These are phyloP conservation scores for Hypanus sabinus DNA, from an alignment of 2,113 vertebrate species.

Conservation along the genomic window DNA sequence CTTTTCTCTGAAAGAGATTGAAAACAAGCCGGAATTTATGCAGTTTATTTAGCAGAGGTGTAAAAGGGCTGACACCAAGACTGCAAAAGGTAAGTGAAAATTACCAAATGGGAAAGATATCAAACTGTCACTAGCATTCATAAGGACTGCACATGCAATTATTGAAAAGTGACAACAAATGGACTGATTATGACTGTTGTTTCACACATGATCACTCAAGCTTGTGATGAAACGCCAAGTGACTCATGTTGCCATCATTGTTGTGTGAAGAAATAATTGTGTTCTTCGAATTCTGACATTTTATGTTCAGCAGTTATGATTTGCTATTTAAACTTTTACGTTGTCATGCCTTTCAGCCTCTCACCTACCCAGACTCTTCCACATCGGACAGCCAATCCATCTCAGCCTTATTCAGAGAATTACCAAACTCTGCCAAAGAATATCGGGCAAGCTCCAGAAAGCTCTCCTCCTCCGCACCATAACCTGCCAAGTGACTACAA, in stretches of 20 bases:
- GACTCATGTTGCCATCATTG: background rate
- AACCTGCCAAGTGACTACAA: slow-evolving; percentile 93
- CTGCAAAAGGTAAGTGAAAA: background rate
- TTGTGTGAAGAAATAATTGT: background rate
- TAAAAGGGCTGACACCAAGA: background rate
- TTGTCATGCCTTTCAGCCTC: slow-evolving; percentile 45
- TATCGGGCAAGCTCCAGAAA: slow-evolving; percentile 63
- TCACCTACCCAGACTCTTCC: slow-evolving; percentile 69
- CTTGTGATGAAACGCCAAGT: background rate
- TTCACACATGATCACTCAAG: background rate
- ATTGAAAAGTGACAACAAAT: background rate
- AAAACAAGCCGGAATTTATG: background rate
- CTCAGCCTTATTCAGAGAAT: slow-evolving; percentile 63
- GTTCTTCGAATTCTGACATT: background rate
- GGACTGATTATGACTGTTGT: too few species aligned
- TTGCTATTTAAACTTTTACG: background rate
- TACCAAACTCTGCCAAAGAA: slow-evolving; percentile 90
- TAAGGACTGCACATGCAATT: background rate
- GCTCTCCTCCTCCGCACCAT: slow-evolving; percentile 64
- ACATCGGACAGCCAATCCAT: slow-evolving; percentile 68
- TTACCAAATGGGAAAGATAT: background rate
- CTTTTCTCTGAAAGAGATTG: too few species aligned
- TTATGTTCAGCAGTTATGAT: background rate
- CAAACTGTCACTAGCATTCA: background rate
- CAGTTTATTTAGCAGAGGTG: background rate